Evolutionary conservation across 2,888 invertebrate species (phyloP).

Genomic region (Lasius platythorax): DNA sequence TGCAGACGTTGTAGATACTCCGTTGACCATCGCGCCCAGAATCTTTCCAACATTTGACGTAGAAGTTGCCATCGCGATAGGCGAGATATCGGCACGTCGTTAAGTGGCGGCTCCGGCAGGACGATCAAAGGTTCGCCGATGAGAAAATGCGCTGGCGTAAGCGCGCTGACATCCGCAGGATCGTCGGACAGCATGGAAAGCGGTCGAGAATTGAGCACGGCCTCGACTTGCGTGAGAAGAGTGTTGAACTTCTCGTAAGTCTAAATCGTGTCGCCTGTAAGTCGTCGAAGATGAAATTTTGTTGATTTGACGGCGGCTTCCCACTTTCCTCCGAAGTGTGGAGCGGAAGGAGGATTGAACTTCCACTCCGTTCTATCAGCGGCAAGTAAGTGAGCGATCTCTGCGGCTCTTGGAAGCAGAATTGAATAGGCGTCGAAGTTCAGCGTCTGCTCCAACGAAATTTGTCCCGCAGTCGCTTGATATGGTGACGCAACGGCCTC

Average conservation of each 20-base stretch:
- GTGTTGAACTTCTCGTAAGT: neutral
- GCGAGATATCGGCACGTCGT: too few species aligned
- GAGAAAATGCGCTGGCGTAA: too few species aligned
- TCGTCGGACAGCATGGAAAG: neutral
- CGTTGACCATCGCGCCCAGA: too few species aligned
- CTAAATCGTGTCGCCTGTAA: neutral
- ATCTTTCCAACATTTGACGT: too few species aligned
- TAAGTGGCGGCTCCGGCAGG: too few species aligned
- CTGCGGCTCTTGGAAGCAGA: neutral
- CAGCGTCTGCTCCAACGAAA: neutral
- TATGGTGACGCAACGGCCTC: neutral
- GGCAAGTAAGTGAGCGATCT: neutral
- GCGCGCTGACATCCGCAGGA: neutral
- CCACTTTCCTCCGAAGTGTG: neutral
- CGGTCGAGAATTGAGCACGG: neutral
- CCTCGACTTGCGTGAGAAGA: neutral
- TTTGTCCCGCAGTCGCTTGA: conserved; percentile 2
- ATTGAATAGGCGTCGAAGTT: neutral
- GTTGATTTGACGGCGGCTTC: neutral
- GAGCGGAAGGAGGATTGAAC: too few species aligned
- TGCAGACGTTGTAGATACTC: too few species aligned
- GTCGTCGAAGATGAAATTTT: neutral
- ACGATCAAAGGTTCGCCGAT: too few species aligned
- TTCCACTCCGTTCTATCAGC: neutral
- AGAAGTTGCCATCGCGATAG: too few species aligned